Evolutionary conservation across 2,888 invertebrate genomes (phyloP).

Genomic region (Mesoligia furuncula): DNA sequence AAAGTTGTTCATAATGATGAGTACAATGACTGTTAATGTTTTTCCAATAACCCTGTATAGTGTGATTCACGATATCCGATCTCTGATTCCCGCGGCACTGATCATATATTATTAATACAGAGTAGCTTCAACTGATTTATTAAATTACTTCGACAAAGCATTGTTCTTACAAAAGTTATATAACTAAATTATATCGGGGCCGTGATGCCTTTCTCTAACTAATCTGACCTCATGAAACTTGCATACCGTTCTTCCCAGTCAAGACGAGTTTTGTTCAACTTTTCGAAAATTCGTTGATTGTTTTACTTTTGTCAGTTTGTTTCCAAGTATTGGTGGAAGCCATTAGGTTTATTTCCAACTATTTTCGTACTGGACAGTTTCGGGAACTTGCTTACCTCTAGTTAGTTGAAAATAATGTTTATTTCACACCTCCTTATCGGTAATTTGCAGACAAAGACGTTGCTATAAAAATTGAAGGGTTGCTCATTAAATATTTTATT

Average conservation of each 20-base stretch:
- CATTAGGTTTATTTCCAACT: constrained; percentile 21
- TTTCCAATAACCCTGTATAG: too few relatives aligned
- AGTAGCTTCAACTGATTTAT: constrained; percentile 54
- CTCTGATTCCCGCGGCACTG: constrained; percentile 25
- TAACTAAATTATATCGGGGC: constrained; percentile 66
- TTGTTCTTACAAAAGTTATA: constrained; percentile 64
- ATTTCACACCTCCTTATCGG: constrained; percentile 23
- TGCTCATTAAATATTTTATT: constrained; percentile 79
- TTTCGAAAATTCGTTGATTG: constrained; percentile 41
- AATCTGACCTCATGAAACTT: constrained; percentile 75
- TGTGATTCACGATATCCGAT: constrained; percentile 8
- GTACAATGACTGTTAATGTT: too few relatives aligned
- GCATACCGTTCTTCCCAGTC: constrained; percentile 74
- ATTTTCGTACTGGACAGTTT: constrained; percentile 7
- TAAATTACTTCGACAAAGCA: constrained; percentile 64
- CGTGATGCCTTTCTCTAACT: constrained; percentile 61
- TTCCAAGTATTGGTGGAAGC: constrained; percentile 37
- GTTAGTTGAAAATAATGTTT: constrained; percentile 35
- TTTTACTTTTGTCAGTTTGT: constrained; percentile 67
- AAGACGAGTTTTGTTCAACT: constrained; percentile 75
- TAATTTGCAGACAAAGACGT: constrained; percentile 58
- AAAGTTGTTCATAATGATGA: too few relatives aligned
- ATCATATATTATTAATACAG: constrained; percentile 53
- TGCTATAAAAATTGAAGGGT: constrained; percentile 68
- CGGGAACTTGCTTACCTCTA: background rate